Evolutionary conservation across 2,888 invertebrate genomes (phyloP).

Genomic region (Caenorhabditis auriculariae): DNA sequence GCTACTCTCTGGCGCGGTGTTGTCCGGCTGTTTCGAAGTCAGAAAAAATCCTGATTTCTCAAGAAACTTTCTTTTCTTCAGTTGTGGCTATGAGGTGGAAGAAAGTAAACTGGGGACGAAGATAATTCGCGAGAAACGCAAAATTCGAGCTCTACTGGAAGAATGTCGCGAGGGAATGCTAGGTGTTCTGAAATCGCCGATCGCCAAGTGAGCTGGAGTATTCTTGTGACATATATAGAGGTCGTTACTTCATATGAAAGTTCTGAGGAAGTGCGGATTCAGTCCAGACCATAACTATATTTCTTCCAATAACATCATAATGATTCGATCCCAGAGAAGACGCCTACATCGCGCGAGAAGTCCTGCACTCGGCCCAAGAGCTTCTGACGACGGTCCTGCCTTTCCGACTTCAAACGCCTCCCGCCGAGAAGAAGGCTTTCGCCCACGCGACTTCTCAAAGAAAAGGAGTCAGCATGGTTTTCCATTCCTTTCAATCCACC

Average conservation of each 20-base stretch:
- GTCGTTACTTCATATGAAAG: too few relatives aligned
- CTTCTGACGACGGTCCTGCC: constrained; percentile 25
- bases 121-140: constrained; percentile 9
- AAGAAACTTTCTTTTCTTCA: too few relatives aligned
- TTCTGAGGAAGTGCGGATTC: too few relatives aligned
- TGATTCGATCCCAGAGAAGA: constrained; percentile 26
- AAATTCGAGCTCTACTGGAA: constrained; percentile 18
- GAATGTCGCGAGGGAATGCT: constrained; percentile 19
- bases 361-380: constrained; percentile 13
- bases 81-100: background rate
- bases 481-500: too few relatives aligned
- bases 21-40: constrained; percentile 13
- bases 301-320: too few relatives aligned
- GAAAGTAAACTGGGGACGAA: constrained; percentile 7
- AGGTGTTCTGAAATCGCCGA: constrained; percentile 7
- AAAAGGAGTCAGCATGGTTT: too few relatives aligned
- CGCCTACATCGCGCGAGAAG: constrained; percentile 21
- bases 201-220: constrained; percentile 5
- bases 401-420: constrained; percentile 17
- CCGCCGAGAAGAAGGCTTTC: too few relatives aligned
- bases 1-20: constrained; percentile 22
- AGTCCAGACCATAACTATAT: too few relatives aligned
- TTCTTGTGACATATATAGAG: background rate
- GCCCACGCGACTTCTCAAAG: too few relatives aligned
- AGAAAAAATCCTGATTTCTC: background rate